These are phyloP conservation scores for Otocyon megalotis DNA, from an alignment of 2,113 vertebrate genomes.

Conservation along the genomic window DNA sequence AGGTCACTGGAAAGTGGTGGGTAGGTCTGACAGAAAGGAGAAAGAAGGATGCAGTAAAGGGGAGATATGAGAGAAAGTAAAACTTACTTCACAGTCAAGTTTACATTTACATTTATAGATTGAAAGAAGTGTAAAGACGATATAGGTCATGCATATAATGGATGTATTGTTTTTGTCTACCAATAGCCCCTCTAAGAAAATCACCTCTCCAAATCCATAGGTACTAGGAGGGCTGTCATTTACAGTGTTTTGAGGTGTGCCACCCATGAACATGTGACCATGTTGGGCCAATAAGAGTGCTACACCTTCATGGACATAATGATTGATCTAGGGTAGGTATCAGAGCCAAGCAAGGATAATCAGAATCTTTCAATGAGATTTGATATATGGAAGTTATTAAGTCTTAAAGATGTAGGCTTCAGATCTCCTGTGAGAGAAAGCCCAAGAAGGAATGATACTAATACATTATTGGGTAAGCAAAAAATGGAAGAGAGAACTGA, in stretches of 20 bases:
- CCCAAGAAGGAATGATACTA: not conserved
- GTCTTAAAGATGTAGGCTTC: not conserved
- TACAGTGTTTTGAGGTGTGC: accelerated
- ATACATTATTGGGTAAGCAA: not conserved
- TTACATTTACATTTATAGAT: not conserved
- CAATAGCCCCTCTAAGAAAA: not conserved
- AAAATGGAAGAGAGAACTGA: not conserved
- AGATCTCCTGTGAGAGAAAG: not conserved
- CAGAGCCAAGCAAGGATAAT: not conserved
- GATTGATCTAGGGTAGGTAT: not conserved
- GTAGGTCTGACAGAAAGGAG: not conserved
- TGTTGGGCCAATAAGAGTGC: not conserved
- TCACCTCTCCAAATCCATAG: not conserved
- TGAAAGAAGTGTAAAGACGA: not conserved
- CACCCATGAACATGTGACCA: not conserved
- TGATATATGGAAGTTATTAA: not conserved
- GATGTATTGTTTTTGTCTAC: not conserved
- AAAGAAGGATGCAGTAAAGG: not conserved
- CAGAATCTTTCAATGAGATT: not conserved
- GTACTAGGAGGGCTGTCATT: not conserved
- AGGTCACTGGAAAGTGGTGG: not conserved
- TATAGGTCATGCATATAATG: not conserved
- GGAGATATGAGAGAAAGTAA: not conserved
- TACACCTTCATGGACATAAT: not conserved
- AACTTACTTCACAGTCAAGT: not conserved